These are phyloP conservation scores for Ceratotherium simum DNA, from an alignment of 2,113 vertebrate species.

Conservation along the genomic window DNA sequence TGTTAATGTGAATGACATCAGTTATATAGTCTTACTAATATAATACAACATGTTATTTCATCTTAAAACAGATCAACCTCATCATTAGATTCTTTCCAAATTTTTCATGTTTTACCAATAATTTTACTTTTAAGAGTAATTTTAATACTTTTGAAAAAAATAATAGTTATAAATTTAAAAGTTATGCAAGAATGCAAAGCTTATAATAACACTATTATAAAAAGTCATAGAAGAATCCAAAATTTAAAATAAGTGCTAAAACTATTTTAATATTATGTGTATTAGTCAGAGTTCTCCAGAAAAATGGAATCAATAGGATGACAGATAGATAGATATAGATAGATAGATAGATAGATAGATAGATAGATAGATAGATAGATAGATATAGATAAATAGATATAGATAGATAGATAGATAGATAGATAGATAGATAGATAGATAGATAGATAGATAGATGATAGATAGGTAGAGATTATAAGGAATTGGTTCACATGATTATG, in stretches of 20 bases:
- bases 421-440: not conserved
- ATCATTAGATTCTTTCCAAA: not conserved
- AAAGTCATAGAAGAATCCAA: not conserved
- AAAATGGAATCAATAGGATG: not conserved
- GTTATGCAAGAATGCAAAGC: not conserved
- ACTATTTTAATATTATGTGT: not conserved
- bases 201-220: not conserved
- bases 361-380: not conserved
- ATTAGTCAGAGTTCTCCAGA: not conserved
- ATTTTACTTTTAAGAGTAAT: constrained; percentile 37
- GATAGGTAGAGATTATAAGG: not conserved
- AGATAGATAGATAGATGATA: not conserved
- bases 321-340: not conserved
- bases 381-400: not conserved
- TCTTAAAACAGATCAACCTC: constrained; percentile 15
- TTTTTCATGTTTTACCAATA: not conserved
- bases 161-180: not conserved
- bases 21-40: constrained; percentile 4
- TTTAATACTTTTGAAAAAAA: not conserved
- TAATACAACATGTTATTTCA: not conserved
- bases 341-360: not conserved
- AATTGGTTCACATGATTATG: not conserved
- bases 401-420: not conserved
- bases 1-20: not conserved
- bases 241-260: constrained; percentile 46